Conservation (phyloP, 2,888 invertebrate genomes). For the Epirrhoe tristata region DNA sequence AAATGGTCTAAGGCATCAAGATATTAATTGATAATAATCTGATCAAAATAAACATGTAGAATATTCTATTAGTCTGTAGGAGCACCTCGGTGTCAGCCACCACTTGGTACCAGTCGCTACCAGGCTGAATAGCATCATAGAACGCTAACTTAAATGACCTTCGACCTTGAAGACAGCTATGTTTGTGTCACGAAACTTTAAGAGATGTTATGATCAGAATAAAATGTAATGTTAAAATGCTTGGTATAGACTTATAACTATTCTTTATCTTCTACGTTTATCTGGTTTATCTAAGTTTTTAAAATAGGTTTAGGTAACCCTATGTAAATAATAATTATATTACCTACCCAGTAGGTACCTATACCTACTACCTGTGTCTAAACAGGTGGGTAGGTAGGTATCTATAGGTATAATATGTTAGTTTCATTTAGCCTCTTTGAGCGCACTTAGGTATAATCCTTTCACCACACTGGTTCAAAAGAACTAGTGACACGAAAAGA, state of each 20-base stretch:
- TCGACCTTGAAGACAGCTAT: slow-evolving; percentile 58
- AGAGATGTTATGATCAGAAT: slow-evolving; percentile 39
- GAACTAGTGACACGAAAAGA: no score
- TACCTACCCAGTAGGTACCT: slow-evolving; percentile 12
- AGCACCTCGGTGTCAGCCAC: slow-evolving; percentile 34
- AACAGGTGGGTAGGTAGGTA: no score
- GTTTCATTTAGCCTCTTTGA: no score
- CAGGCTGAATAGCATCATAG: slow-evolving; percentile 38
- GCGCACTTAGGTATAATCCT: no score
- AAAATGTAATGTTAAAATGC: slow-evolving; percentile 31
- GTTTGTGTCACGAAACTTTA: slow-evolving; percentile 42
- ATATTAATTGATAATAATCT: no score
- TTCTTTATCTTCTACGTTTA: background rate
- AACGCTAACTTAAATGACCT: slow-evolving; percentile 55
- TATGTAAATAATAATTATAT: background rate
- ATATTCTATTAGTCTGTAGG: slow-evolving; percentile 32
- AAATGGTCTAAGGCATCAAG: no score
- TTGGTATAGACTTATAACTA: slow-evolving; percentile 6
- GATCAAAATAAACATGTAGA: background rate
- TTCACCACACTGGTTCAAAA: no score
- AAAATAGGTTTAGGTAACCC: background rate
- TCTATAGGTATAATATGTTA: no score
- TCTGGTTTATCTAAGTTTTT: no score
- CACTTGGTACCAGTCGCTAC: slow-evolving; percentile 35
- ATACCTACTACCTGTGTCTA: no score